Conservation (phyloP, 2,888 invertebrate genomes). For the Cerastis leucographa region DNA sequence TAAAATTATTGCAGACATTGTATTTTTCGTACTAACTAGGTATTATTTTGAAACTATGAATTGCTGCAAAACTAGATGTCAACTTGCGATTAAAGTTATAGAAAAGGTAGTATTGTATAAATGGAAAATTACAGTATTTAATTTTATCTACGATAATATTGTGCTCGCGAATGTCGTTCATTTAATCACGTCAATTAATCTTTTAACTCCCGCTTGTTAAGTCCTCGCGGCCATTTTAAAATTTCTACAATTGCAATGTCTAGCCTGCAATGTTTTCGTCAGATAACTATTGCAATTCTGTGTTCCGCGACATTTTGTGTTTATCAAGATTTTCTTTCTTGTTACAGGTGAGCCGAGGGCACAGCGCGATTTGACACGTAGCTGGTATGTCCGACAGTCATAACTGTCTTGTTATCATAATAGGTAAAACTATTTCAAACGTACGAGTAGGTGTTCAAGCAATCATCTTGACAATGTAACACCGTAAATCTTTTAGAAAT, state of each 20-base stretch:
- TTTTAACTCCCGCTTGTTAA: conserved; percentile 18
- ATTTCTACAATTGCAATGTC: conserved; percentile 29
- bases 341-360: conserved; percentile 77
- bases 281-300: conserved; percentile 16
- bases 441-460: conserved; percentile 59
- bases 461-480: conserved; percentile 35
- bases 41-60: conserved; percentile 49
- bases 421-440: conserved; percentile 28
- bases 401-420: conserved; percentile 57
- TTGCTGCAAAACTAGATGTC: conserved; percentile 35
- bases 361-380: conserved; percentile 41
- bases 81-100: conserved; percentile 20
- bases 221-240: conserved; percentile 28
- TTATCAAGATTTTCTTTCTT: conserved; percentile 69
- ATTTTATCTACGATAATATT: conserved; percentile 29
- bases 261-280: conserved; percentile 21
- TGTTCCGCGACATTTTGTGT: conserved; percentile 31
- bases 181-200: conserved; percentile 54
- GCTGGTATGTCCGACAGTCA: conserved; percentile 59
- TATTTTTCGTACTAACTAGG: conserved; percentile 62
- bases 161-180: conserved; percentile 28
- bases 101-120: conserved; percentile 12
- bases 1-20: conserved; percentile 69
- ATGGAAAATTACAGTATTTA: conserved; percentile 11
- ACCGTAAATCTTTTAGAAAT: conserved; percentile 46